A percentile compares a stretch with the other conserved stretches of the same genome.
These are phyloP conservation scores for Lasioglossum morio DNA, from an alignment of 2,888 invertebrate genomes.

Conservation along the genomic window DNA sequence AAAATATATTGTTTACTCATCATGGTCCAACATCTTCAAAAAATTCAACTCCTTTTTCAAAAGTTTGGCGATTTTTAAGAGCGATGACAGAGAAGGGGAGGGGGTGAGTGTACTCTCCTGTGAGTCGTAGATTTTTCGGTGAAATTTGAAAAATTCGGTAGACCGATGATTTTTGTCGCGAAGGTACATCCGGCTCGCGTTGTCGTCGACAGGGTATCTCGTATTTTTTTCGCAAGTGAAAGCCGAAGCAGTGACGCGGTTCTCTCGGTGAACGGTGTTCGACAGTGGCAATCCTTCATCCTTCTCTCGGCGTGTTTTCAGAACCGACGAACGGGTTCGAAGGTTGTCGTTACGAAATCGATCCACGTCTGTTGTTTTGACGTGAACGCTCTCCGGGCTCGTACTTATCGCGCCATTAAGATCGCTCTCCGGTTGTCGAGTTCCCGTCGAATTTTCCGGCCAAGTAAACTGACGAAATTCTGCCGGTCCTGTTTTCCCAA, in stretches of 20 bases:
- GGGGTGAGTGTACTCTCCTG: too few relatives aligned
- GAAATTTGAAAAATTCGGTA: background rate
- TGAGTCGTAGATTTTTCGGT: background rate
- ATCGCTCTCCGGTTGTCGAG: slow-evolving; percentile 32
- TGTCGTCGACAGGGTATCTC: slow-evolving; percentile 43
- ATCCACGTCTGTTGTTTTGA: slow-evolving; percentile 56
- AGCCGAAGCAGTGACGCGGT: slow-evolving; percentile 60
- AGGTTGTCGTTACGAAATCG: slow-evolving; percentile 72
- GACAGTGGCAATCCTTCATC: slow-evolving; percentile 47
- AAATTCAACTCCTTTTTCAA: too few relatives aligned
- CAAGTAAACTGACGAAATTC: background rate
- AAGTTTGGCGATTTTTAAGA: too few relatives aligned
- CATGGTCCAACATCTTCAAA: too few relatives aligned
- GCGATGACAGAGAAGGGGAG: too few relatives aligned
- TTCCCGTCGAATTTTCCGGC: slow-evolving; percentile 33
- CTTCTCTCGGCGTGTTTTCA: slow-evolving; percentile 71
- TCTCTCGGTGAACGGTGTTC: slow-evolving; percentile 56
- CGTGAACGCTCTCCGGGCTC: slow-evolving; percentile 48
- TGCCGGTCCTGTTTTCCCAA: background rate
- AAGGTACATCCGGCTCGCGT: slow-evolving; percentile 33
- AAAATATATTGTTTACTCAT: too few relatives aligned
- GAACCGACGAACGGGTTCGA: slow-evolving; percentile 73
- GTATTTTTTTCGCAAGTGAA: slow-evolving; percentile 67
- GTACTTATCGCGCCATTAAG: slow-evolving; percentile 38
- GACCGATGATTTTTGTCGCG: background rate